A percentile compares a stretch with the other conserved stretches of the same genome.
phyloP scores from a whole-genome alignment of 2,888 invertebrate genomes.

The Drosophila robusta region DNA sequence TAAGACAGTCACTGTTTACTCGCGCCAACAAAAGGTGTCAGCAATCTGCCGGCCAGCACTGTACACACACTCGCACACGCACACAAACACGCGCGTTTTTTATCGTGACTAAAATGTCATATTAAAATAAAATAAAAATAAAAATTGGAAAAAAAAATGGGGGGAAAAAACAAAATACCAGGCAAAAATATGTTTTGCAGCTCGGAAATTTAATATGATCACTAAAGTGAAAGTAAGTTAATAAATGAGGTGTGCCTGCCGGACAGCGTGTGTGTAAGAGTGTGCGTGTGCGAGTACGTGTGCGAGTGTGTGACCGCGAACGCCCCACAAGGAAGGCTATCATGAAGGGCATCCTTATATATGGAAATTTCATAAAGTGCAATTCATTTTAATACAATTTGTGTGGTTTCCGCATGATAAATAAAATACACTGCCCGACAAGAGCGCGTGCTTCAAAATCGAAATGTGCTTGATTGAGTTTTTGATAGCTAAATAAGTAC shows the following conservation, averaged over 20 bases:
- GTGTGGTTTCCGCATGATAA: slow-evolving; percentile 75
- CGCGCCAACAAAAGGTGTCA: slow-evolving; percentile 45
- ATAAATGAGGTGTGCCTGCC: slow-evolving; percentile 61
- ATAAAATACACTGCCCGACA: slow-evolving; percentile 48
- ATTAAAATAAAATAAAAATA: slow-evolving; percentile 70
- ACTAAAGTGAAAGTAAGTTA: slow-evolving; percentile 76
- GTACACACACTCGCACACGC: slow-evolving; percentile 22
- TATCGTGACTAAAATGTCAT: slow-evolving; percentile 69
- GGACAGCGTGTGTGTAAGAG: slow-evolving; percentile 20
- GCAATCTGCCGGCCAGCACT: slow-evolving; percentile 48
- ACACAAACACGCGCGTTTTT: slow-evolving; percentile 14
- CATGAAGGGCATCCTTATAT: slow-evolving; percentile 77
- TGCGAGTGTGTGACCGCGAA: slow-evolving; percentile 71
- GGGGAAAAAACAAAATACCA: slow-evolving; percentile 39
- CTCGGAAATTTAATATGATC: slow-evolving; percentile 79
- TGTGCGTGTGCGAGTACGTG: slow-evolving; percentile 18
- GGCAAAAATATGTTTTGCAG: slow-evolving; percentile 75
- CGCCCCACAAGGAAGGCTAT: slow-evolving; percentile 75
- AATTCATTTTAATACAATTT: slow-evolving; percentile 73
- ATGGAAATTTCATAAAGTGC: slow-evolving; percentile 76
- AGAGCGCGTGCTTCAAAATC: background rate
- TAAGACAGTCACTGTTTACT: slow-evolving; percentile 53
- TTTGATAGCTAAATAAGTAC: too few relatives aligned
- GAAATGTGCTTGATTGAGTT: too few relatives aligned
- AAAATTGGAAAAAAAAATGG: slow-evolving; percentile 49